phyloP scores from a whole-genome alignment of 2,797 vertebrate genomes.

The Pogoniulus pusillus region DNA sequence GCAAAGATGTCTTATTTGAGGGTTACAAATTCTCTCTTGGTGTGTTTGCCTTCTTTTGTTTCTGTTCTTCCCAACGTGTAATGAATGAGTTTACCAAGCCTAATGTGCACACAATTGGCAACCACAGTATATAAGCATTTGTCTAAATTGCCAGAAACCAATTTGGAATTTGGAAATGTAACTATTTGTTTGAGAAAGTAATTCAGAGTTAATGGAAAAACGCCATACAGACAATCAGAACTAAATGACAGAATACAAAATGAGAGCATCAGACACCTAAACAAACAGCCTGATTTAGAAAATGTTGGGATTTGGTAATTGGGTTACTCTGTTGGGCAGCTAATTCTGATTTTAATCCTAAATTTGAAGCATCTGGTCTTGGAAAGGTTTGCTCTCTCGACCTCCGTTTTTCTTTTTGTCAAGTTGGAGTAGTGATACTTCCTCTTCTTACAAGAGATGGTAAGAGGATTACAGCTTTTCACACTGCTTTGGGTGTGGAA shows the following conservation, averaged over 20 bases:
- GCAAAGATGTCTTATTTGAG: not conserved
- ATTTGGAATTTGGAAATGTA: constrained; percentile 17
- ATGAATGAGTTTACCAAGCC: constrained; percentile 15
- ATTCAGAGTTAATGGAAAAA: not conserved
- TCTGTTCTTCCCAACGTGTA: not conserved
- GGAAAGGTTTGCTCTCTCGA: not conserved
- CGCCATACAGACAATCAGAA: not conserved
- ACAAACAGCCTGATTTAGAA: not conserved
- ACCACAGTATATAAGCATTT: not conserved
- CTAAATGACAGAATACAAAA: not conserved
- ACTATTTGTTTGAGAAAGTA: not conserved
- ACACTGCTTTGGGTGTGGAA: not conserved
- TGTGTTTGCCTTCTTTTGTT: not conserved
- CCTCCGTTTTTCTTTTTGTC: not conserved
- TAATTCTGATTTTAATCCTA: not conserved
- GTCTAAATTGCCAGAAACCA: constrained; percentile 9
- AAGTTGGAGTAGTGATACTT: not conserved
- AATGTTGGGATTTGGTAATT: not conserved
- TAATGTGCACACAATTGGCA: constrained; percentile 8
- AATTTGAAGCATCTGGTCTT: not conserved
- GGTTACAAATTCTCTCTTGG: not conserved
- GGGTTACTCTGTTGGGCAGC: not conserved
- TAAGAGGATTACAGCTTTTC: not conserved
- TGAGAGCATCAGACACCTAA: not conserved
- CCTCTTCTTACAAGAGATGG: not conserved